These are phyloP conservation scores for Siniperca scherzeri DNA, from an alignment of 2,797 vertebrate species.

Conservation along the genomic window DNA sequence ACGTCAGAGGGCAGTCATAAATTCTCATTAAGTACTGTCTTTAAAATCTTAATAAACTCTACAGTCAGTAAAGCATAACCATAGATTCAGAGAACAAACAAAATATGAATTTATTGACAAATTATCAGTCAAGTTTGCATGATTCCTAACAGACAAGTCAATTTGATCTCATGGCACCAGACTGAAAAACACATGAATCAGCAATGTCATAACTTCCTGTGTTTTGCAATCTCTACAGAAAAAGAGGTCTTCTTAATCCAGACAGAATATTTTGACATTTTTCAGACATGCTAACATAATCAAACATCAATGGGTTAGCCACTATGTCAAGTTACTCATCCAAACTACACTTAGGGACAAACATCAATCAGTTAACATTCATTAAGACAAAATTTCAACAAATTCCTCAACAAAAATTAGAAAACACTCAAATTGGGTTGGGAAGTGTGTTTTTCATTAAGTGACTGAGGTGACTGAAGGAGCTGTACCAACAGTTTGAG, in stretches of 20 bases:
- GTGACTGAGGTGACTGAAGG: neutral
- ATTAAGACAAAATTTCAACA: neutral
- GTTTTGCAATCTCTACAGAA: slow-evolving; percentile 19
- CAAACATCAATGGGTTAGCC: neutral
- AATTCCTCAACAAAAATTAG: slow-evolving; percentile 4
- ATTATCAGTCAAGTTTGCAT: neutral
- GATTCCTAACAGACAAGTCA: slow-evolving; percentile 6
- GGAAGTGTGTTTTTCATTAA: neutral
- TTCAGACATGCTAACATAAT: neutral
- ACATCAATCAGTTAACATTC: neutral
- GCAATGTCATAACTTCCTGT: neutral
- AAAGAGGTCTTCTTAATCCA: neutral
- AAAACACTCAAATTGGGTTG: neutral
- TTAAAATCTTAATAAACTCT: neutral
- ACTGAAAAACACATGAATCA: slow-evolving; percentile 7
- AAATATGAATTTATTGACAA: slow-evolving; percentile 46
- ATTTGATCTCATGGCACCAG: neutral
- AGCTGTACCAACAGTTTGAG: neutral
- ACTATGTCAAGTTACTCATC: neutral
- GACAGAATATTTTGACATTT: slow-evolving; percentile 7
- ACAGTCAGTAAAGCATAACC: neutral
- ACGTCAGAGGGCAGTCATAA: slow-evolving; percentile 19
- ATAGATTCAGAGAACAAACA: slow-evolving; percentile 11
- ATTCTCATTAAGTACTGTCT: neutral
- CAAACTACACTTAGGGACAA: neutral